phyloP scores from a whole-genome alignment of 2,797 vertebrate genomes.

The Saxicola maurus region DNA sequence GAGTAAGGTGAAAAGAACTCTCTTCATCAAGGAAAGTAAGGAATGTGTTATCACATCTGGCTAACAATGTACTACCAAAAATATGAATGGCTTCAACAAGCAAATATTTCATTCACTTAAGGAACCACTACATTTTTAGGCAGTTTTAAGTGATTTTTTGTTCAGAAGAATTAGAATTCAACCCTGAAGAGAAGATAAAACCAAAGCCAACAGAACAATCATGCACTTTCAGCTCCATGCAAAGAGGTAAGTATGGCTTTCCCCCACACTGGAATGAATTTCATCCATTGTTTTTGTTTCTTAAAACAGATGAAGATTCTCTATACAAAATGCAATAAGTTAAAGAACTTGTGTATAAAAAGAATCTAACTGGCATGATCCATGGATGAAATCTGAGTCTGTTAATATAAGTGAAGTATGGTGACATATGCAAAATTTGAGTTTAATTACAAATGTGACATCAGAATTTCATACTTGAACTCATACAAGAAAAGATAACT shows the following conservation, averaged over 20 bases:
- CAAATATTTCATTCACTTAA: not conserved
- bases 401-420: not conserved
- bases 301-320: not conserved
- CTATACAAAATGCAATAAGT: not conserved
- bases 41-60: not conserved
- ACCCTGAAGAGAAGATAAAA: not conserved
- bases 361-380: not conserved
- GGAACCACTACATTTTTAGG: not conserved
- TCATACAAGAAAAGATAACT: not conserved
- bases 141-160: not conserved
- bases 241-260: not conserved
- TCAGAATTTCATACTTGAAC: not conserved
- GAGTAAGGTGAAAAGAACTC: not conserved
- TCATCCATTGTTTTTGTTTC: not conserved
- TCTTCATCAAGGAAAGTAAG: not conserved
- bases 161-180: not conserved
- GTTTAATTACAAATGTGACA: not conserved
- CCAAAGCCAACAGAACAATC: not conserved
- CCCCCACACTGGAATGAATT: not conserved
- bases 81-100: not conserved
- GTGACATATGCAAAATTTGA: not conserved
- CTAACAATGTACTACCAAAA: not conserved
- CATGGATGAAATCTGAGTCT: not conserved
- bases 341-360: not conserved
- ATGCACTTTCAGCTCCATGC: fast-evolving